A percentile compares a stretch with the other conserved stretches of the same genome.
phyloP scores from a whole-genome alignment of 2,113 vertebrate genomes.

The Sylvietta virens region DNA sequence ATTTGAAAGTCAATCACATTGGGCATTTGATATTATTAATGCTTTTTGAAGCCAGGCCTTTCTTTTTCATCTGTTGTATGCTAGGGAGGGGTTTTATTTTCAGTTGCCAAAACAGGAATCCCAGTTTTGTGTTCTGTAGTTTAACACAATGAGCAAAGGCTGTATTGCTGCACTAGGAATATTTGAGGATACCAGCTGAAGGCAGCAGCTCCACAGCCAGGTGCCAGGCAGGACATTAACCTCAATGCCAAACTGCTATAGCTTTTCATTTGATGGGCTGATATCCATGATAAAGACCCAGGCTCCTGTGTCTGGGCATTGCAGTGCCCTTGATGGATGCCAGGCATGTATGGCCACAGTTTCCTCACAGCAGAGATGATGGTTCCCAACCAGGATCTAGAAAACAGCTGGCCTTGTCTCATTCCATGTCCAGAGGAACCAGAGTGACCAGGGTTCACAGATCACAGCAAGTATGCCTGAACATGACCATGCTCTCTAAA shows the following conservation, averaged over 20 bases:
- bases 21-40: neutral
- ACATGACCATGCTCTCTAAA: neutral
- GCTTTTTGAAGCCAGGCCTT: neutral
- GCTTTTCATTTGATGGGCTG: neutral
- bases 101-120: neutral
- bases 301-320: neutral
- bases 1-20: neutral
- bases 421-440: neutral
- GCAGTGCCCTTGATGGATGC: neutral
- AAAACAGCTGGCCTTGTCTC: neutral
- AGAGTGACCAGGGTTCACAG: neutral
- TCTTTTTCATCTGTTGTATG: neutral
- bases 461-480: neutral
- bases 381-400: accelerated
- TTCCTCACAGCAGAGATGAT: neutral
- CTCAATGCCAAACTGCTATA: neutral
- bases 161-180: neutral
- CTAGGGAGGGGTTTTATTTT: neutral
- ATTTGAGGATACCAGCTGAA: neutral
- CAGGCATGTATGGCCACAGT: accelerated
- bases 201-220: neutral
- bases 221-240: neutral
- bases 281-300: neutral
- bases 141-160: neutral
- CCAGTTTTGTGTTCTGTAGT: neutral